Percentiles rank a stretch among this genome's conserved stretches.
These are phyloP conservation scores for Pasiphila rectangulata DNA, from an alignment of 2,888 invertebrate genomes.

Conservation along the genomic window DNA sequence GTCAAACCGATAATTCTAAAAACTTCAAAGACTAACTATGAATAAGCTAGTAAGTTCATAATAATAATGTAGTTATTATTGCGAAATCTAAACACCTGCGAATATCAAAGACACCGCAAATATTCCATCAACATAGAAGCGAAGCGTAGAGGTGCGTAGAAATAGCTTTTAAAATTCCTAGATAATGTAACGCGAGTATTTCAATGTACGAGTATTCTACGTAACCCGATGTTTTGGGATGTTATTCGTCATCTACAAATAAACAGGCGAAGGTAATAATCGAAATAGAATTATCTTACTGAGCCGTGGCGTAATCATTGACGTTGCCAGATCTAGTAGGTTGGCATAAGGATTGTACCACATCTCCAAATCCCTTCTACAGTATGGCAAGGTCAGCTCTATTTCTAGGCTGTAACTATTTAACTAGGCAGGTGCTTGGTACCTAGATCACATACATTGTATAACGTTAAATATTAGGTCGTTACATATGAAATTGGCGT, in stretches of 20 bases:
- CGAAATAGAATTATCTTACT: conserved; percentile 77
- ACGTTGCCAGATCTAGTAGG: conserved; percentile 60
- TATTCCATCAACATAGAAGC: conserved; percentile 18
- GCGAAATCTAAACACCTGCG: background rate
- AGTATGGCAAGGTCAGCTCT: conserved; percentile 29
- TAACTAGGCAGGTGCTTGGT: background rate
- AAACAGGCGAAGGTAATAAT: conserved; percentile 79
- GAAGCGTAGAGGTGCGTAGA: conserved; percentile 34
- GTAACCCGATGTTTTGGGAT: conserved; percentile 51
- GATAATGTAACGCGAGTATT: conserved; percentile 61
- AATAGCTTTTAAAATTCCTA: conserved; percentile 77
- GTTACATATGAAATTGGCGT: no score
- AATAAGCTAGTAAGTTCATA: background rate
- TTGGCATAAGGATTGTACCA: conserved; percentile 57
- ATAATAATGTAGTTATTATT: background rate
- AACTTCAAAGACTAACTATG: no score
- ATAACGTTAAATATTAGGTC: no score
- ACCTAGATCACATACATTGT: no score
- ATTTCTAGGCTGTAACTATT: conserved; percentile 4
- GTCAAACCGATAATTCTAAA: no score
- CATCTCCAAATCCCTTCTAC: conserved; percentile 35
- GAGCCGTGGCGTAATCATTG: conserved; percentile 66
- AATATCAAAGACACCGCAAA: conserved; percentile 24
- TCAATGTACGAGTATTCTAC: conserved; percentile 48
- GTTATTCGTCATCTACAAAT: conserved; percentile 77